Percentiles rank a stretch among this genome's conserved stretches.
Conservation (phyloP, 2,888 invertebrate genomes). For the Orchesella flavescens region DNA sequence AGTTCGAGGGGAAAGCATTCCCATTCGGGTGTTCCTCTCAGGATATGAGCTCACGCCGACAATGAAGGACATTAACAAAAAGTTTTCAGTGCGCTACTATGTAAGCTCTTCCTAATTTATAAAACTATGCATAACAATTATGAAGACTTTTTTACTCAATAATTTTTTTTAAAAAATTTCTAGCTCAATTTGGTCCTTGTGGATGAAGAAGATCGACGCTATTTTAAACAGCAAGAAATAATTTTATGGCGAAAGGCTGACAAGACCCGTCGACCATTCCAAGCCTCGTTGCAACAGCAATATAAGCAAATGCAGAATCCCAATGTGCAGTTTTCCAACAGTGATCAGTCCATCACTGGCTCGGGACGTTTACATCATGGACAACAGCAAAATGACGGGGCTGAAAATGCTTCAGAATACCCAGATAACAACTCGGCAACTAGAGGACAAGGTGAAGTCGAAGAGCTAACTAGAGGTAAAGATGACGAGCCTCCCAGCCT, state of each 20-base stretch:
- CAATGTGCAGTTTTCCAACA: slow-evolving; percentile 64
- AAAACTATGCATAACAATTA: no score
- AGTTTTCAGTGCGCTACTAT: slow-evolving; percentile 98
- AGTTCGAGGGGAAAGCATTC: slow-evolving; percentile 96
- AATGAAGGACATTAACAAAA: slow-evolving; percentile 99
- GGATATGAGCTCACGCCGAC: slow-evolving; percentile 99
- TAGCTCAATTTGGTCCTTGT: slow-evolving; percentile 96
- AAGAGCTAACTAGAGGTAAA: neutral
- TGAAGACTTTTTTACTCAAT: neutral
- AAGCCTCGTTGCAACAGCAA: slow-evolving; percentile 71
- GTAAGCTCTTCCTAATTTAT: slow-evolving; percentile 23
- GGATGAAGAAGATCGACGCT: slow-evolving; percentile 98
- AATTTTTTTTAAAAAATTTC: neutral
- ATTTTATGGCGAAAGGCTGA: slow-evolving; percentile 98
- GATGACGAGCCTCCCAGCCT: neutral
- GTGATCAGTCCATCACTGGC: slow-evolving; percentile 31
- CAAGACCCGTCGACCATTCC: slow-evolving; percentile 79
- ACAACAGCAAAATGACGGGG: no score
- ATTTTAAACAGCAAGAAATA: slow-evolving; percentile 98
- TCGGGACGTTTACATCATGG: no score
- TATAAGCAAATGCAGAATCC: slow-evolving; percentile 72
- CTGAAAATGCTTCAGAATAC: no score
- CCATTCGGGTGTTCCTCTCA: slow-evolving; percentile 97
- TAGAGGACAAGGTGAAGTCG: neutral
- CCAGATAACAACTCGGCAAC: neutral